phyloP scores from a whole-genome alignment of 1,140 invertebrate genomes.

The Telenomus remus region DNA sequence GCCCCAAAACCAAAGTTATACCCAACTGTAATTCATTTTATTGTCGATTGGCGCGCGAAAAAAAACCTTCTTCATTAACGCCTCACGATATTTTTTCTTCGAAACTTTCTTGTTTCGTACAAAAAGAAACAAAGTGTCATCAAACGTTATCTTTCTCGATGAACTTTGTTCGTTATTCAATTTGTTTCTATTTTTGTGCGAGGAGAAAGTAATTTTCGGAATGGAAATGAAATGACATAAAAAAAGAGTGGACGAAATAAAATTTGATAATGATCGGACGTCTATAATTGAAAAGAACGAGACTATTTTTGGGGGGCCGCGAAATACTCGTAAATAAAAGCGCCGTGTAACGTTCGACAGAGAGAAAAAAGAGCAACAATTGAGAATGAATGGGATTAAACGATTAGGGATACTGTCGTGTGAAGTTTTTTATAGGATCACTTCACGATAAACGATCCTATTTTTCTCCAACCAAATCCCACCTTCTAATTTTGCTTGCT shows the following conservation, averaged over 20 bases:
- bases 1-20: constrained; percentile 52
- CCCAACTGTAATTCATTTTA: constrained; percentile 57
- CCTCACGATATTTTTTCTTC: constrained; percentile 35
- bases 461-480: constrained; percentile 45
- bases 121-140: no score
- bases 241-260: background rate
- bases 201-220: no score
- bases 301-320: constrained; percentile 16
- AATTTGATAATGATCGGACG: constrained; percentile 24
- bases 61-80: constrained; percentile 51
- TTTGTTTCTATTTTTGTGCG: no score
- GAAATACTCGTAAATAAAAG: constrained; percentile 34
- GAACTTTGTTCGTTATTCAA: no score
- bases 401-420: constrained; percentile 49
- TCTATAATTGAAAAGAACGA: constrained; percentile 46
- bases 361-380: constrained; percentile 52
- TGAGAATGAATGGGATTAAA: constrained; percentile 54
- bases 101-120: constrained; percentile 23
- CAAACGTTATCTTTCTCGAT: no score
- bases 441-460: constrained; percentile 50
- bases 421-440: constrained; percentile 51
- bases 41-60: constrained; percentile 27
- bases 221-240: no score
- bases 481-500: constrained; percentile 38
- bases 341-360: constrained; percentile 27